These are phyloP conservation scores for Protobothrops flavoviridis DNA, from an alignment of 2,113 vertebrate species.

Conservation along the genomic window DNA sequence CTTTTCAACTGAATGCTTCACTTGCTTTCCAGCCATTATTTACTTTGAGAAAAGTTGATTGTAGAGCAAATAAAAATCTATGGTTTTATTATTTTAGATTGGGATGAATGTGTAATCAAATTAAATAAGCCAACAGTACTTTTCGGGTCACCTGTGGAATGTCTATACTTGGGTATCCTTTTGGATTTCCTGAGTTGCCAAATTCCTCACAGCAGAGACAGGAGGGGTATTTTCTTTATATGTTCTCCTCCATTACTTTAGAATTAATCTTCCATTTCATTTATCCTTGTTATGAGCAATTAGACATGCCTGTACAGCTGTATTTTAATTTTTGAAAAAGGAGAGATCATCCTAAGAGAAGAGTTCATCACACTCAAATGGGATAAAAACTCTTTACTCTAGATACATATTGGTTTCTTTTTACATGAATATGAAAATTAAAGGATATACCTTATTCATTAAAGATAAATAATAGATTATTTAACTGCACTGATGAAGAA, in stretches of 20 bases:
- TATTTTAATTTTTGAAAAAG: neutral
- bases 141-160: neutral
- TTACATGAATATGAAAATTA: neutral
- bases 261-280: neutral
- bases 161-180: neutral
- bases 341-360: neutral
- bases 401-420: neutral
- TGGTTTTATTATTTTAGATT: conserved; percentile 2
- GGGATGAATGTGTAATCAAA: conserved; percentile 5
- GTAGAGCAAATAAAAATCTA: conserved; percentile 35
- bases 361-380: neutral
- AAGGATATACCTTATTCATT: neutral
- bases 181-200: neutral
- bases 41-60: conserved; percentile 30
- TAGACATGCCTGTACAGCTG: too few relatives aligned
- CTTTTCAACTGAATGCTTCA: conserved; percentile 45
- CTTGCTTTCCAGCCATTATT: conserved; percentile 42
- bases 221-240: neutral
- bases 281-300: neutral
- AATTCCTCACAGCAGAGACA: neutral
- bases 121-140: neutral
- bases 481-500: conserved; percentile 2
- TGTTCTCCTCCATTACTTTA: neutral
- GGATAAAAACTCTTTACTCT: neutral
- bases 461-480: neutral